Base-by-base conservation (phyloP, 2,888 invertebrate genomes). In the Drosophila longiperda region DNA sequence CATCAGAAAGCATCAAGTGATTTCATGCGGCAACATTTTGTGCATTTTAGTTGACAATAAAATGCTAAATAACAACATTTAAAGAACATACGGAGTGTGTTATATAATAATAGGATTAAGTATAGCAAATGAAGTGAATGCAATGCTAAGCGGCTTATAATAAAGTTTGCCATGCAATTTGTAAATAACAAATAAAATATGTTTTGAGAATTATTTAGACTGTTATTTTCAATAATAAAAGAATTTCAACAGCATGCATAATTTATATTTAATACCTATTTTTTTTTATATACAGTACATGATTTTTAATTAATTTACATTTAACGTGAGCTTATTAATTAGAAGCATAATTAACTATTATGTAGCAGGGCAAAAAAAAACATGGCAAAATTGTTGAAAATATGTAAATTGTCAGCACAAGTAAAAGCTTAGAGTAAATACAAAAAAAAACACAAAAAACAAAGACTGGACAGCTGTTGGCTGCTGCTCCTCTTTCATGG, bases 111-210 rank as follows among this genome's bases (percentile, higher is more conserved):
- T 67, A 67, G 80, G 66, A 78, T 75, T 66, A 78, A 42, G 34
- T n/a, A 49, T 49, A 55, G 38, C 61, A 72, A 76, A 67, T 78
- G 66, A 80, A 71, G 71, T 77, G 66, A 29, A 80, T 66, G 76
- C 76, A 57, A 26, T 52, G 63, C 34, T 63, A 77, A 77, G 80
- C 80, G 53, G 76, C 75, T 77, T 77, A 80, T 32, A 66, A 38
- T 26, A 62, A 55, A 77, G 36, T 78, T 75, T 23, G 17, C 50
- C 40, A 48, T 29, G 26, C 61, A 74, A 62, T 58, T 32, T 72
- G 54, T 58, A 66, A 45, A 72, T 36, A 63, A 36, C 50, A 76
- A 75, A 29, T 64, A 75, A 75, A 75, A 75, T 59, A 58, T 69
- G 52, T 62, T n/a, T 48, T 17, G 23, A 40, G 15, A 45, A 64